Evolutionary conservation across 2,888 invertebrate species (phyloP), one percentile per base, ranked within the genome.

Genomic region (Bedellia somnulentella): DNA sequence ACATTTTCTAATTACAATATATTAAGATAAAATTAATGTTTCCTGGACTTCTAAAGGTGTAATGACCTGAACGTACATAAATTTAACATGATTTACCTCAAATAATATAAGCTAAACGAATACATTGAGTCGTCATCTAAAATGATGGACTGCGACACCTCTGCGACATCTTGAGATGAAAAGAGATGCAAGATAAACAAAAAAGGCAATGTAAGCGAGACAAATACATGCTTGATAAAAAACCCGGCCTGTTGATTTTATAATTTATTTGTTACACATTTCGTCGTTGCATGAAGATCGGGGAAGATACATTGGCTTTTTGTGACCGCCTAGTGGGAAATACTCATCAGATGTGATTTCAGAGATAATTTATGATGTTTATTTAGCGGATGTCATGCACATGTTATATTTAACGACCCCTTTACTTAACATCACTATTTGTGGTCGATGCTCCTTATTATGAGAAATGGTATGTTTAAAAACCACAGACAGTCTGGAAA

Each of bases 241-340:
- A 75, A 73, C 57, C 42, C 51, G 43, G 52, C 50, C 58, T 57
- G 70, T 71, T 73, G 73, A 71, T 73, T 73, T 71, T 59, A 71
- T 73, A 75, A 75, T 75, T 75, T 75, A 75, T 75, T 70, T 73
- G 73, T 73, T 63, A 71, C 71, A 71, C 68, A 73, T 75, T 31
- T 73, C 71, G 73, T 73, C 73, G 73, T 71, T 61, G 64, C 75
- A 68, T 73, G 73, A 73, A 73, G 73, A 73, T 71, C 61, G 54
- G 52, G 58, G 50, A 51, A 68, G 70, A 73, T 71, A 73, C 70
- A 67, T 61, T 60, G 54, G 63, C 66, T 70, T 71, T 73, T 71
- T 71, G 67, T 63, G 50, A 55, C 42, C 56, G 57, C 50, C 44
- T 43, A 57, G 59, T 59, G 60, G 57, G 61, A 58, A 68, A 62